phyloP scores from a whole-genome alignment of 2,888 invertebrate species.

The Xestobium rufovillosum region DNA sequence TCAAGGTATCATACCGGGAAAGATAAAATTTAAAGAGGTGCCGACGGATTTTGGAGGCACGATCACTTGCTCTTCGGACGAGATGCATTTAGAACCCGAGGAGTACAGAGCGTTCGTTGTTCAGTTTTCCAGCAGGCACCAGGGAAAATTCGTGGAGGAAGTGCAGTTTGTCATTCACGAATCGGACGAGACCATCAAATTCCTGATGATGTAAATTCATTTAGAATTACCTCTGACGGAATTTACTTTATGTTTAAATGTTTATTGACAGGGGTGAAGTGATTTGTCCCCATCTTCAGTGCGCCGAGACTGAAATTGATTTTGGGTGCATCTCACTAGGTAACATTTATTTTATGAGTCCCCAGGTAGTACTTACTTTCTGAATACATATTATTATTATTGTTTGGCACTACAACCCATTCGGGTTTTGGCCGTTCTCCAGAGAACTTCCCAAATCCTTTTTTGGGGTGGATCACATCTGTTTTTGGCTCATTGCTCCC shows the following conservation, averaged over 20 bases:
- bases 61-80: conserved; percentile 47
- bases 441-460: too few relatives aligned
- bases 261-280: conserved; percentile 51
- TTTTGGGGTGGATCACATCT: too few relatives aligned
- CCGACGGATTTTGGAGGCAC: conserved; percentile 50
- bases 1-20: conserved; percentile 46
- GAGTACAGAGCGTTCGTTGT: conserved; percentile 49
- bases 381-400: too few relatives aligned
- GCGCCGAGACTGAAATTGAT: conserved; percentile 48
- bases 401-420: too few relatives aligned
- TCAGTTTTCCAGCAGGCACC: conserved; percentile 50
- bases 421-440: too few relatives aligned
- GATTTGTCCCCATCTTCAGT: conserved; percentile 52
- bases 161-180: conserved; percentile 53
- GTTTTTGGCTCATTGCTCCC: too few relatives aligned
- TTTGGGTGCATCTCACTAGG: conserved; percentile 53
- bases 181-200: conserved; percentile 48
- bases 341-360: too few relatives aligned
- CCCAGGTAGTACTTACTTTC: too few relatives aligned
- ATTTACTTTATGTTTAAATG: too few relatives aligned
- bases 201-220: conserved; percentile 51
- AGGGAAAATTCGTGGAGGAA: conserved; percentile 56
- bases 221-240: conserved; percentile 3
- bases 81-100: conserved; percentile 45
- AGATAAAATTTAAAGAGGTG: conserved; percentile 45